Evolutionary conservation across 2,888 invertebrate genomes (phyloP).

Genomic region (Cacoxenus indagator): DNA sequence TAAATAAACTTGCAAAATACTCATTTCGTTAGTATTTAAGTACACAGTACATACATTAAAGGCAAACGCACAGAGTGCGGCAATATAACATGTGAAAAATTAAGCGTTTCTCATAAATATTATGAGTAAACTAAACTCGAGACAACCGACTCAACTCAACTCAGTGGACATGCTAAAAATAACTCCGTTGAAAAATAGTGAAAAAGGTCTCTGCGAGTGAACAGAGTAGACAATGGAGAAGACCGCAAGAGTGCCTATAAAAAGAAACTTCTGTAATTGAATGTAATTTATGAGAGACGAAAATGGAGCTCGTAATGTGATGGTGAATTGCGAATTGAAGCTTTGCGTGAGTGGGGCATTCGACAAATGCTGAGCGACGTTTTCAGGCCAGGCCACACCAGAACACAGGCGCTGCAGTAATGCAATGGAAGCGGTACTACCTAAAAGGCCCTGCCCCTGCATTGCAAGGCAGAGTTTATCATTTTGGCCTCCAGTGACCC

Average conservation of each 20-base stretch:
- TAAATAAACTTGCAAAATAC: too few relatives aligned
- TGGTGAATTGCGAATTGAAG: not conserved
- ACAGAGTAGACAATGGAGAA: not conserved
- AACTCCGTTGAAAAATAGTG: slow-evolving; percentile 1
- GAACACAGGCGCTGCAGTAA: not conserved
- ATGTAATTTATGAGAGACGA: not conserved
- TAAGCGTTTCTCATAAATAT: not conserved
- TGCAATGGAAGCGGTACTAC: not conserved
- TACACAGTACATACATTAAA: too few relatives aligned
- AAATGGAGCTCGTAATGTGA: slow-evolving; percentile 31
- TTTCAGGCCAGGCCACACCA: not conserved
- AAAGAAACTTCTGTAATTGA: slow-evolving; percentile 5
- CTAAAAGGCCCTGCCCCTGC: not conserved
- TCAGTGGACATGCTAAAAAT: not conserved
- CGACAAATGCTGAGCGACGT: not conserved
- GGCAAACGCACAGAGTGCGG: too few relatives aligned
- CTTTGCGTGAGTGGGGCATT: slow-evolving; percentile 1
- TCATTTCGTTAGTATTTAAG: too few relatives aligned
- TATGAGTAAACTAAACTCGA: not conserved
- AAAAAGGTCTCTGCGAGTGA: not conserved
- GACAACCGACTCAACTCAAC: not conserved
- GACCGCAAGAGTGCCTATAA: not conserved
- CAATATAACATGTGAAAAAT: not conserved
- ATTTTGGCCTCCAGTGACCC: slow-evolving; percentile 22
- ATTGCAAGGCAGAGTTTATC: slow-evolving; percentile 1